A percentile compares a stretch with the other conserved stretches of the same genome.
Evolutionary conservation across 2,888 invertebrate genomes (phyloP).

Genomic region (Scaptomyza cyrtandrae): DNA sequence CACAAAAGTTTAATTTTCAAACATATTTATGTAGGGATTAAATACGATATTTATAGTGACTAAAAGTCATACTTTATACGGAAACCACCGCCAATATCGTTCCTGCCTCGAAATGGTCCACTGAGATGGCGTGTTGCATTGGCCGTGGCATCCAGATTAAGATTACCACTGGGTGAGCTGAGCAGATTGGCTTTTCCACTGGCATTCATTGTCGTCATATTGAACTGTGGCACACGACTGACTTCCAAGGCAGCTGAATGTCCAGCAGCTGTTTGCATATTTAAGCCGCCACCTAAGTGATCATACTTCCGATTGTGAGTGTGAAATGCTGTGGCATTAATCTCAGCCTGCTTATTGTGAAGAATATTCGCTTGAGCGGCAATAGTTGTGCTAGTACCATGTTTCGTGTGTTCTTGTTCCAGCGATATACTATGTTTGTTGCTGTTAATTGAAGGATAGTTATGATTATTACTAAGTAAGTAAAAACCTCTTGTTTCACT

Average conservation of each 20-base stretch:
- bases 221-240: constrained; percentile 67
- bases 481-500: constrained; percentile 25
- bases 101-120: constrained; percentile 60
- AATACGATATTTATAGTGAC: too few relatives aligned
- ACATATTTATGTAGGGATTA: too few relatives aligned
- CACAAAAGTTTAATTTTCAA: too few relatives aligned
- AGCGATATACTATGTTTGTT: constrained; percentile 72
- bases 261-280: constrained; percentile 62
- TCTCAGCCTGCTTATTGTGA: constrained; percentile 43
- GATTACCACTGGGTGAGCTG: constrained; percentile 65
- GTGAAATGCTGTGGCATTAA: constrained; percentile 73
- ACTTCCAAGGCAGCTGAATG: constrained; percentile 70
- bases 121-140: constrained; percentile 66
- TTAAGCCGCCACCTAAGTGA: constrained; percentile 70
- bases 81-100: constrained; percentile 60
- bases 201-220: constrained; percentile 68
- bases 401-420: constrained; percentile 67
- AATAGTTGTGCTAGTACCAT: constrained; percentile 55
- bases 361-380: constrained; percentile 66
- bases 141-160: constrained; percentile 73
- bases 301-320: constrained; percentile 67
- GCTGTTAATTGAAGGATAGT: constrained; percentile 56
- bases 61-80: constrained; percentile 57
- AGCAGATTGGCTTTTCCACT: constrained; percentile 72
- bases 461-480: background rate